phyloP scores from a whole-genome alignment of 2,113 vertebrate species.

The Trogon melanurus region DNA sequence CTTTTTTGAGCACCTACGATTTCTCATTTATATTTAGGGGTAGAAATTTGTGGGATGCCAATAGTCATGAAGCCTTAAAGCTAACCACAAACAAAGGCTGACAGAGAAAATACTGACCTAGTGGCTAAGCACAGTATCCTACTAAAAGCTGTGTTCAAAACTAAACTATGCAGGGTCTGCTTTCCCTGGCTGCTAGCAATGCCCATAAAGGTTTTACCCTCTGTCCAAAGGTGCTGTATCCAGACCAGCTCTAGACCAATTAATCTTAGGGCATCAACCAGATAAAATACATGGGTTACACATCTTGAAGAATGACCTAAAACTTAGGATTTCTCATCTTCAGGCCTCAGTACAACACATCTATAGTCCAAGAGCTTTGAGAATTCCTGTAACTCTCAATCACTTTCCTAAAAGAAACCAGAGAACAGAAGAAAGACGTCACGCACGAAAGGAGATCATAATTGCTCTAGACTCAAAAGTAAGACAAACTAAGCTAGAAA shows the following conservation, averaged over 20 bases:
- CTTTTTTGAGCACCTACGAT: neutral
- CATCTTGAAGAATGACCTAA: neutral
- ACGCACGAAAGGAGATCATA: fast-evolving
- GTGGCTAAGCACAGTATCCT: neutral
- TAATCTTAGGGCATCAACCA: neutral
- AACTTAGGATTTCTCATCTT: neutral
- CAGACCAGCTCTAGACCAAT: neutral
- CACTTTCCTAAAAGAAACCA: neutral
- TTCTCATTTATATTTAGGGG: neutral
- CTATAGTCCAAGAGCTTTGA: neutral
- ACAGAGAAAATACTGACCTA: neutral
- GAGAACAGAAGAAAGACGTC: neutral
- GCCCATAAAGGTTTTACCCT: neutral
- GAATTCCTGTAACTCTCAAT: neutral
- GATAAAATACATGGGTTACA: neutral
- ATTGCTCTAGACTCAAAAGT: neutral
- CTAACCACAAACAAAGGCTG: neutral
- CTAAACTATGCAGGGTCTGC: neutral
- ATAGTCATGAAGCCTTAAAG: neutral
- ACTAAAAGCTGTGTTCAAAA: neutral
- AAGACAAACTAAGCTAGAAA: neutral
- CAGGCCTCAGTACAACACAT: neutral
- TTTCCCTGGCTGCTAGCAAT: neutral
- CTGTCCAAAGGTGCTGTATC: neutral
- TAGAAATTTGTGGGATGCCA: neutral